These are phyloP conservation scores for Sciurus carolinensis DNA, from an alignment of 2,797 vertebrate genomes.

Conservation along the genomic window DNA sequence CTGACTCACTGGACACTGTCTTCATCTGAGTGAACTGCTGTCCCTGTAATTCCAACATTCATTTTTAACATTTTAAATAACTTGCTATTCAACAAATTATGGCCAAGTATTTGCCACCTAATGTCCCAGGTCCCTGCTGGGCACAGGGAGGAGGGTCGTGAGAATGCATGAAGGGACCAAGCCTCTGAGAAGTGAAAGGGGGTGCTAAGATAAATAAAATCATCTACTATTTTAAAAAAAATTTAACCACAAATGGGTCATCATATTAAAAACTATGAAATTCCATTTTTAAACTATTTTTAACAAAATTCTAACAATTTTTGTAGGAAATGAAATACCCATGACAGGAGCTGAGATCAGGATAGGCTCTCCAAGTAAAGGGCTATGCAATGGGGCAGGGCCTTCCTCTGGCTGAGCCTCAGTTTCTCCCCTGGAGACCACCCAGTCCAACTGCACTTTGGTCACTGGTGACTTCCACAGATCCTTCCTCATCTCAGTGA, in stretches of 20 bases:
- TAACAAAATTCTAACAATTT: constrained; percentile 29
- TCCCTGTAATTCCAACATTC: constrained; percentile 7
- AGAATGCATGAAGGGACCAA: not conserved
- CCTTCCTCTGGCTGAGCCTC: not conserved
- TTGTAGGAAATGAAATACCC: constrained; percentile 25
- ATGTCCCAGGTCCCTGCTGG: not conserved
- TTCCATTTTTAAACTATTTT: constrained; percentile 39
- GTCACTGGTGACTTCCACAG: too few relatives aligned
- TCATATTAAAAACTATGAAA: constrained; percentile 50
- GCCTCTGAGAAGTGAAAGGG: not conserved
- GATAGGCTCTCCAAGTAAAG: not conserved
- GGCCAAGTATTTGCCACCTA: not conserved
- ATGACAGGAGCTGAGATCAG: constrained; percentile 3
- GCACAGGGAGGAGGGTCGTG: too few relatives aligned
- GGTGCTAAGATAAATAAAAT: constrained; percentile 1
- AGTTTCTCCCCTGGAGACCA: not conserved
- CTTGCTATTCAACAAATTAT: not conserved
- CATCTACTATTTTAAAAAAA: not conserved
- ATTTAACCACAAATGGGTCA: not conserved
- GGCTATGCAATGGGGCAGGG: fast-evolving
- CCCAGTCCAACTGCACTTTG: too few relatives aligned
- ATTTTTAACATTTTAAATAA: not conserved
- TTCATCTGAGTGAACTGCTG: not conserved
- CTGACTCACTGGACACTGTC: not conserved
- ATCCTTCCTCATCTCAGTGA: not conserved